Conservation (phyloP, 2,888 invertebrate genomes). For the Colletes collaris region DNA sequence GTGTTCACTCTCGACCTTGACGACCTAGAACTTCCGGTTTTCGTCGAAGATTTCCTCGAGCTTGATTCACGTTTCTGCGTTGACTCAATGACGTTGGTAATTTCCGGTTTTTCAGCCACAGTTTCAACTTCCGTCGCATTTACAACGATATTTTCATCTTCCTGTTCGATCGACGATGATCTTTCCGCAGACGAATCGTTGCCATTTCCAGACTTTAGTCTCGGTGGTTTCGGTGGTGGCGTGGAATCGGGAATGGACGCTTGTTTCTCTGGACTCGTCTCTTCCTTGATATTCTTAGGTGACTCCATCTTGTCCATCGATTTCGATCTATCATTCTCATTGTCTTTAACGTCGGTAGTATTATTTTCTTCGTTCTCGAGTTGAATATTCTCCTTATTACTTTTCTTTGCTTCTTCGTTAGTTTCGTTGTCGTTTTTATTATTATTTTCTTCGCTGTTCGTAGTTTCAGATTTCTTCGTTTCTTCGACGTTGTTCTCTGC, state of each 20-base stretch:
- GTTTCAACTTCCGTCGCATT: slow-evolving; percentile 21
- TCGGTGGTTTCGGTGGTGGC: slow-evolving; percentile 82
- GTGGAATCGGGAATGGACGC: slow-evolving; percentile 70
- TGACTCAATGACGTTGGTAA: slow-evolving; percentile 1
- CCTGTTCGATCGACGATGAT: slow-evolving; percentile 57
- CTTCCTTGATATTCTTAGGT: slow-evolving; percentile 6
- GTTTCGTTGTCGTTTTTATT: slow-evolving; percentile 21
- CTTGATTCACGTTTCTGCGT: slow-evolving; percentile 8
- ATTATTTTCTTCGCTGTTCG: slow-evolving; percentile 18
- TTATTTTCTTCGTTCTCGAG: slow-evolving; percentile 12
- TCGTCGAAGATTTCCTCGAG: slow-evolving; percentile 61
- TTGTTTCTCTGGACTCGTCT: slow-evolving; percentile 26
- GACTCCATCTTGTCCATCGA: slow-evolving; percentile 27
- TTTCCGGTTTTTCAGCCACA: slow-evolving; percentile 37
- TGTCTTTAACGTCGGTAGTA: slow-evolving; percentile 11
- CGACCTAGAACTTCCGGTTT: slow-evolving; percentile 59
- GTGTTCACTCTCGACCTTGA: slow-evolving; percentile 58
- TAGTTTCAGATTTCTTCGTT: slow-evolving; percentile 1
- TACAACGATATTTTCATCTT: slow-evolving; percentile 13
- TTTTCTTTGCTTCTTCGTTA: neutral
- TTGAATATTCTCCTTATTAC: slow-evolving; percentile 1
- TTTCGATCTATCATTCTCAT: slow-evolving; percentile 14
- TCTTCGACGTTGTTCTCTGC: slow-evolving; percentile 30
- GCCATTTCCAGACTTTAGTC: slow-evolving; percentile 83
- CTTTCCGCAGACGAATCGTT: slow-evolving; percentile 77